These are phyloP conservation scores for Thereva nobilitata DNA, from an alignment of 2,888 invertebrate genomes.

Conservation along the genomic window DNA sequence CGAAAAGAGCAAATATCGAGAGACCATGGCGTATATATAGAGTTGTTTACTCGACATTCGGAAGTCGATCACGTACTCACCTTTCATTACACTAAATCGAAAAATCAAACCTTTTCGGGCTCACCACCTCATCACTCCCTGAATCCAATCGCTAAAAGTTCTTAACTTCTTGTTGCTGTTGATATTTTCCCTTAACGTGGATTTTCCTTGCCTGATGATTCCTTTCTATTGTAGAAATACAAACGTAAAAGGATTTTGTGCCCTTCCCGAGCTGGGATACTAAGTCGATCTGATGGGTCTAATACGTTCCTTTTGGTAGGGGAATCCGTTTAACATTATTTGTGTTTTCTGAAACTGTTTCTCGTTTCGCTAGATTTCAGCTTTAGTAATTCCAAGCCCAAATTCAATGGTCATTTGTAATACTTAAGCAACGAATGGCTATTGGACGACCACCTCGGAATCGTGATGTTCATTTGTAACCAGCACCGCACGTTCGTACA, in stretches of 20 bases:
- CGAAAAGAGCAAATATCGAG: constrained; percentile 19
- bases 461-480: constrained; percentile 35
- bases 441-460: constrained; percentile 19
- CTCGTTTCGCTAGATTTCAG: constrained; percentile 29
- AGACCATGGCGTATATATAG: constrained; percentile 20
- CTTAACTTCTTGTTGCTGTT: constrained; percentile 27
- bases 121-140: constrained; percentile 32
- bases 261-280: constrained; percentile 9
- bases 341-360: constrained; percentile 33
- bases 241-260: constrained; percentile 28
- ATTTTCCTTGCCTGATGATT: constrained; percentile 28
- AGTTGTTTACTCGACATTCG: constrained; percentile 37
- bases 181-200: constrained; percentile 28
- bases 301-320: constrained; percentile 10
- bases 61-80: constrained; percentile 39
- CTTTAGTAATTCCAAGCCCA: constrained; percentile 34
- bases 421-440: constrained; percentile 36
- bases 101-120: constrained; percentile 37
- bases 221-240: constrained; percentile 12
- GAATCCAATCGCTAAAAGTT: constrained; percentile 31
- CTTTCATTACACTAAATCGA: constrained; percentile 40
- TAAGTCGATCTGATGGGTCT: constrained; percentile 28
- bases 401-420: constrained; percentile 41
- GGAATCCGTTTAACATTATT: constrained; percentile 38
- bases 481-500: constrained; percentile 38